A percentile compares a stretch with the other conserved stretches of the same genome.
phyloP scores from a whole-genome alignment of 2,113 vertebrate genomes.

The Petaurus breviceps region DNA sequence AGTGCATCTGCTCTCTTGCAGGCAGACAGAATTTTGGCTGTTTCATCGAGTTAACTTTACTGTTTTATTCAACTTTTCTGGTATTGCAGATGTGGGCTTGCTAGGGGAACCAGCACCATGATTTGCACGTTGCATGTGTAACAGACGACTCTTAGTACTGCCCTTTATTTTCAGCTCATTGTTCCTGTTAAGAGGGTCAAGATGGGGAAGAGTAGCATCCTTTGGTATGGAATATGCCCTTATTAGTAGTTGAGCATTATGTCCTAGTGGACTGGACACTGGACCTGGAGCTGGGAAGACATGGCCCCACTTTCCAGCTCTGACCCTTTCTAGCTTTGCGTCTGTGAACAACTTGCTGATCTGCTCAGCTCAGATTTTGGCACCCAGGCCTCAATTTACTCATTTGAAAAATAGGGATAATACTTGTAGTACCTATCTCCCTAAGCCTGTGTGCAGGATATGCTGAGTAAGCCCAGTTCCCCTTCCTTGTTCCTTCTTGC shows the following conservation, averaged over 20 bases:
- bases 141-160: constrained; percentile 59
- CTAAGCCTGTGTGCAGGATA: not conserved
- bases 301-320: not conserved
- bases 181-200: constrained; percentile 34
- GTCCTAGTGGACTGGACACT: not conserved
- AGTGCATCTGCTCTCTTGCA: not conserved
- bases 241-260: not conserved
- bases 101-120: constrained; percentile 72
- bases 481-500: not conserved
- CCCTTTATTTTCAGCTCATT: constrained; percentile 74
- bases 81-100: constrained; percentile 56
- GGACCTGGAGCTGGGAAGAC: not conserved
- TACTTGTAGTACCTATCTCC: not conserved
- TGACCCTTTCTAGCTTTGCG: not conserved
- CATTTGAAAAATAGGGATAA: not conserved
- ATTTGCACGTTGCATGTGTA: constrained; percentile 56
- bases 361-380: not conserved
- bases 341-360: not conserved
- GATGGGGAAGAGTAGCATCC: not conserved
- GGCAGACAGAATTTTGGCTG: constrained; percentile 34
- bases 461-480: not conserved
- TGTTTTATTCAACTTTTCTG: constrained; percentile 23
- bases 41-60: not conserved
- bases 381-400: not conserved
- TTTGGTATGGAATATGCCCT: not conserved